Percentiles rank a stretch among this genome's conserved stretches.
Conservation (phyloP, 1,140 invertebrate genomes). For the Conus ventricosus region DNA sequence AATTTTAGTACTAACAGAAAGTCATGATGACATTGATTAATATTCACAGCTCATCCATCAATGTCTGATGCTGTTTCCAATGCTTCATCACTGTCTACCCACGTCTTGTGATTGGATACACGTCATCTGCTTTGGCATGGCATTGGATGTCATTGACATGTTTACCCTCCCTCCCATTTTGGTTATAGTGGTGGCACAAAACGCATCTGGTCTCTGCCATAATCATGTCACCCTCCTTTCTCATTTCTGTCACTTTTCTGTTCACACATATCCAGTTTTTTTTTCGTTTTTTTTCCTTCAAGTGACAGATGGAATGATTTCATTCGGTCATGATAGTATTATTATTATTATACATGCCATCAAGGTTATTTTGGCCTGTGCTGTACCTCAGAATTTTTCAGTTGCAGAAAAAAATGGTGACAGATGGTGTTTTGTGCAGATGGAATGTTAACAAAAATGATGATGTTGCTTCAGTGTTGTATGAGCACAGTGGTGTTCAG, state of each 20-base stretch:
- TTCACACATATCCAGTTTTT: neutral
- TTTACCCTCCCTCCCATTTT: neutral
- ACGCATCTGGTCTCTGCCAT: neutral
- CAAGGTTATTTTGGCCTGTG: neutral
- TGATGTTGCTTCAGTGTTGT: neutral
- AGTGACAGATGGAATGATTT: neutral
- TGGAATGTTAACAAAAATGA: neutral
- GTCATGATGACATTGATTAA: too few species aligned
- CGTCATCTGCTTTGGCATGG: slow-evolving; percentile 13
- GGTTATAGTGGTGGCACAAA: slow-evolving; percentile 3
- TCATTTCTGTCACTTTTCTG: neutral
- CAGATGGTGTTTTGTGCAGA: neutral
- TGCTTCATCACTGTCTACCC: neutral
- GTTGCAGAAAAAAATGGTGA: neutral
- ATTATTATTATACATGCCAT: neutral
- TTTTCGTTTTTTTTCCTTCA: too few species aligned
- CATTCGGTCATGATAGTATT: neutral
- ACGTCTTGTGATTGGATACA: neutral
- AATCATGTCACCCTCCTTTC: neutral
- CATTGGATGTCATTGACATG: neutral
- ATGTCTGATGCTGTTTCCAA: neutral
- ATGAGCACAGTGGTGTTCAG: neutral
- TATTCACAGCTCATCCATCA: neutral
- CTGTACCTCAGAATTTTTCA: neutral
- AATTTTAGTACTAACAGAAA: too few species aligned